Evolutionary conservation across 2,888 invertebrate genomes (phyloP).

Genomic region (Cephus runcator): DNA sequence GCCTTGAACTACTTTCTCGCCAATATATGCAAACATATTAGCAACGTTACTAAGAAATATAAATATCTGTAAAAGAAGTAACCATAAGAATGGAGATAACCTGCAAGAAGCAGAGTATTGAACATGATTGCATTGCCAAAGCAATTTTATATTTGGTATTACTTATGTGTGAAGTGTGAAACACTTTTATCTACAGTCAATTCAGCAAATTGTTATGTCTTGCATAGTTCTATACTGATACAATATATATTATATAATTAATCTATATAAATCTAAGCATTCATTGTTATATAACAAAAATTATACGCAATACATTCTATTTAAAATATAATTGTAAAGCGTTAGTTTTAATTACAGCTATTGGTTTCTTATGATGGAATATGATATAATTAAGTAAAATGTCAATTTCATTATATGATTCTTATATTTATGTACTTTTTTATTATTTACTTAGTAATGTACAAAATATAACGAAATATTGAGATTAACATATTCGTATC

Average conservation of each 20-base stretch:
- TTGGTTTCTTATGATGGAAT: background rate
- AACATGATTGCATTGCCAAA: background rate
- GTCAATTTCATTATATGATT: background rate
- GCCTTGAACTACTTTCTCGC: background rate
- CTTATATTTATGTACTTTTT: conserved; percentile 14
- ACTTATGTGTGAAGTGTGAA: background rate
- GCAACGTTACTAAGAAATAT: background rate
- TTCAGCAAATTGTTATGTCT: background rate
- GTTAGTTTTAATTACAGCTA: background rate
- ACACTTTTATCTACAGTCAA: background rate
- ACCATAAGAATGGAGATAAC: background rate
- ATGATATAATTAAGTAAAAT: background rate
- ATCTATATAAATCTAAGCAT: background rate
- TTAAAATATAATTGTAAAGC: background rate
- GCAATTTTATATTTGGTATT: background rate
- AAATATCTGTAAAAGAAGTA: background rate
- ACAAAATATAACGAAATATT: conserved; percentile 16
- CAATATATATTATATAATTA: background rate
- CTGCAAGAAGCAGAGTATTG: background rate
- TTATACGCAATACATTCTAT: background rate
- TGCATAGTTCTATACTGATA: background rate
- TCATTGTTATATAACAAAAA: background rate
- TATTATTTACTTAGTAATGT: conserved; percentile 15
- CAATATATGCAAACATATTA: background rate
- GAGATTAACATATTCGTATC: conserved; percentile 8